Conservation (phyloP, 2,113 vertebrate genomes). For the Morone chrysops region DNA sequence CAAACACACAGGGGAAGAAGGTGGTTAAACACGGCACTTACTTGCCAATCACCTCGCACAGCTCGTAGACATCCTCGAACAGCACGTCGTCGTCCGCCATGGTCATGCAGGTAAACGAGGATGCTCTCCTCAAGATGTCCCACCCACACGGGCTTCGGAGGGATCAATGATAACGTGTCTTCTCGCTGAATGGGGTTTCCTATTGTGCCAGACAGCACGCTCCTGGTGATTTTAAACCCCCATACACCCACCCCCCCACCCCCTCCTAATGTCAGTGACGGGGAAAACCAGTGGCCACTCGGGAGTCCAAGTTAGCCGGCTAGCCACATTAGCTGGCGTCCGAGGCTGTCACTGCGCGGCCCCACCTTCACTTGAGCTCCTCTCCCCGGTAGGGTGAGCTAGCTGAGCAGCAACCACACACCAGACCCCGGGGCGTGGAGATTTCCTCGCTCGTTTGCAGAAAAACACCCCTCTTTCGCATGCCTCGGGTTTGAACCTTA, state of each 20-base stretch:
- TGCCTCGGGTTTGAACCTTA: constrained; percentile 53
- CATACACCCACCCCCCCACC: too few relatives aligned
- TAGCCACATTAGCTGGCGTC: constrained; percentile 68
- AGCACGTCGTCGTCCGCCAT: constrained; percentile 99
- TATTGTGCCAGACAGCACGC: constrained; percentile 1
- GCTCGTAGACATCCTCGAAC: constrained; percentile 98
- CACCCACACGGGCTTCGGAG: constrained; percentile 52
- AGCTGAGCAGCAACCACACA: constrained; percentile 57
- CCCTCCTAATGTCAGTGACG: constrained; percentile 32
- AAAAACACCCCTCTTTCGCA: constrained; percentile 65
- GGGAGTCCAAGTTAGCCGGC: constrained; percentile 59
- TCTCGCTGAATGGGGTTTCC: not conserved
- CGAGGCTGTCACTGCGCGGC: constrained; percentile 74
- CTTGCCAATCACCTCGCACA: constrained; percentile 99
- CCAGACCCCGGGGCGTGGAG: constrained; percentile 72
- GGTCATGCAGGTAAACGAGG: constrained; percentile 85
- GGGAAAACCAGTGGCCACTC: not conserved
- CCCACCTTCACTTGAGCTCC: constrained; percentile 81
- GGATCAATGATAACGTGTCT: constrained; percentile 29
- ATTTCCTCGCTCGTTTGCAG: constrained; percentile 68
- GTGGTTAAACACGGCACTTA: constrained; percentile 84
- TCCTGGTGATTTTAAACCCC: constrained; percentile 12
- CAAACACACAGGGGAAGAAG: not conserved
- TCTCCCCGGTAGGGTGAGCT: constrained; percentile 57
- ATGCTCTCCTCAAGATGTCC: constrained; percentile 76